phyloP scores from a whole-genome alignment of 1,140 invertebrate species.

The Drosophila santomea region DNA sequence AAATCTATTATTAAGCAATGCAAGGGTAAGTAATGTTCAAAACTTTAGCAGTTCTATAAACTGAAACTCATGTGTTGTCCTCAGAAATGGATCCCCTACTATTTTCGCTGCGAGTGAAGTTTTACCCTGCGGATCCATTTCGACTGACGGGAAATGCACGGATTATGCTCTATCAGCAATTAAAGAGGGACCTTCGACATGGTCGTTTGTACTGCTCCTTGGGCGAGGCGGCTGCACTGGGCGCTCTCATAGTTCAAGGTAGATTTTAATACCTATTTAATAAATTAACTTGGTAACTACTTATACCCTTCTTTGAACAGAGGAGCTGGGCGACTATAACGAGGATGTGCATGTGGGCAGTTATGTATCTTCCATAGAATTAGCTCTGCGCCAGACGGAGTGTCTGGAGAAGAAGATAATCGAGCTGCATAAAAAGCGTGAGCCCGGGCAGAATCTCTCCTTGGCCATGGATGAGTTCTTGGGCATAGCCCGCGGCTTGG shows the following conservation, averaged over 20 bases:
- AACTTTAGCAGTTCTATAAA: neutral
- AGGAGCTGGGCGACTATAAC: conserved; percentile 97
- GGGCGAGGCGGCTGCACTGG: conserved; percentile 94
- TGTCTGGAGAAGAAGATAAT: conserved; percentile 95
- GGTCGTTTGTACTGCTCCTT: conserved; percentile 96
- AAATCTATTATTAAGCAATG: conserved; percentile 97
- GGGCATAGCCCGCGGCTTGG: conserved; percentile 90
- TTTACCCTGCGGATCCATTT: conserved; percentile 96
- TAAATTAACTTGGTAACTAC: too few relatives aligned
- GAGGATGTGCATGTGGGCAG: conserved; percentile 94
- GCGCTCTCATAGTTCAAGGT: conserved; percentile 97
- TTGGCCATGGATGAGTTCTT: conserved; percentile 80
- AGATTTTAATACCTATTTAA: conserved; percentile 18
- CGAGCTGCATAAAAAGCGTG: conserved; percentile 93
- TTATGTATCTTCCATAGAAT: conserved; percentile 96
- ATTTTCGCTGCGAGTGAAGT: conserved; percentile 97
- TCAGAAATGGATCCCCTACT: conserved; percentile 93
- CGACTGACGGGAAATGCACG: conserved; percentile 83
- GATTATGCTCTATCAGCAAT: conserved; percentile 91
- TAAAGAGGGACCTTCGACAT: conserved; percentile 97
- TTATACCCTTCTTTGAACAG: conserved; percentile 85
- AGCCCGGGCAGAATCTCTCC: conserved; percentile 67
- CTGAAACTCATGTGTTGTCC: neutral
- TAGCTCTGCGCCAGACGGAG: conserved; percentile 96
- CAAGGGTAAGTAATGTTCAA: conserved; percentile 89